A percentile compares a stretch with the other conserved stretches of the same genome.
Conservation (phyloP, 2,888 invertebrate genomes). For the Drosophila meridionalis region DNA sequence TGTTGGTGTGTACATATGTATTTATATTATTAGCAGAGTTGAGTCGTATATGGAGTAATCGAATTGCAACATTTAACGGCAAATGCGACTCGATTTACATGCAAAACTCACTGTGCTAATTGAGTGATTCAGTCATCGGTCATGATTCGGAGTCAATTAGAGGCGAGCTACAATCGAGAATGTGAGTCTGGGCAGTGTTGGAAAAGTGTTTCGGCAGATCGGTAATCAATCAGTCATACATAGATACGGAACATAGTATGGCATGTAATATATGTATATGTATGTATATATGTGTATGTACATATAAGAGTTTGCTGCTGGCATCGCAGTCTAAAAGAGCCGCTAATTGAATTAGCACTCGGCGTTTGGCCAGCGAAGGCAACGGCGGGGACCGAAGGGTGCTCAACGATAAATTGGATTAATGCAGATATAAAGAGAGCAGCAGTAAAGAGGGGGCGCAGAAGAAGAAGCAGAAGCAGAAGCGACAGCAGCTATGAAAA, state of each 20-base stretch:
- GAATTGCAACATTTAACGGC: conserved; percentile 3
- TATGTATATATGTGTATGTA: background rate
- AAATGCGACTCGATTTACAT: background rate
- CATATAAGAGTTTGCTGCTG: conserved; percentile 24
- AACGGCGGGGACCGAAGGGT: conserved; percentile 14
- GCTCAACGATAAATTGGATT: conserved; percentile 66
- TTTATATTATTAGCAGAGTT: conserved; percentile 1
- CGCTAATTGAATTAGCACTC: conserved; percentile 70
- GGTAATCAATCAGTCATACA: background rate
- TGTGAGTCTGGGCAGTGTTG: background rate
- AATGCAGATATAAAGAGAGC: conserved; percentile 53
- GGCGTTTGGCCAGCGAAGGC: background rate
- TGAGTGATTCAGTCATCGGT: background rate
- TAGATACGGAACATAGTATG: background rate
- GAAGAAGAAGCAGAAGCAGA: background rate
- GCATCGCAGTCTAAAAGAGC: conserved; percentile 23
- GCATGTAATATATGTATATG: background rate
- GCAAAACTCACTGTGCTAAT: background rate
- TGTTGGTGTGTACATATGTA: background rate
- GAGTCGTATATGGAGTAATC: background rate
- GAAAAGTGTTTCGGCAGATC: background rate
- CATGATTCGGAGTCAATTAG: background rate
- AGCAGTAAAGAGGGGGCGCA: background rate
- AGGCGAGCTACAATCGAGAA: background rate
- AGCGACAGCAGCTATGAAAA: background rate